These are phyloP conservation scores for Galagoides demidoff DNA, from an alignment of 2,797 vertebrate genomes.

Conservation along the genomic window DNA sequence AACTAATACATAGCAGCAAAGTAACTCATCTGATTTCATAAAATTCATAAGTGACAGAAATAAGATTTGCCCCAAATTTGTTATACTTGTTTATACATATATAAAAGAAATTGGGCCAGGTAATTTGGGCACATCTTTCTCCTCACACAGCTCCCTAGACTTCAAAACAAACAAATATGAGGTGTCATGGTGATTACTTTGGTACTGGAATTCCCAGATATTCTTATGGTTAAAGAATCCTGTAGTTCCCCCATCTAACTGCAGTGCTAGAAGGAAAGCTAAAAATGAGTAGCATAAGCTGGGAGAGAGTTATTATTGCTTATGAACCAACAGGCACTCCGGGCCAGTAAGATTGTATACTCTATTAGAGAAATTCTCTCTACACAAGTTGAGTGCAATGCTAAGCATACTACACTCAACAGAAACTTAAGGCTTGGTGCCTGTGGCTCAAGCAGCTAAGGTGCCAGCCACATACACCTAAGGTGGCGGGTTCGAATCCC, in stretches of 20 bases:
- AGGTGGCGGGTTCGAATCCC: no score
- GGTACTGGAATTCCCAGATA: constrained; percentile 1
- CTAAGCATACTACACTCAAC: background rate
- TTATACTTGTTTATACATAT: background rate
- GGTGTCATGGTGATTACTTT: background rate
- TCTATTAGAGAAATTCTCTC: background rate
- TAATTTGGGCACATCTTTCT: background rate
- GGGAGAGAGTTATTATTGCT: background rate
- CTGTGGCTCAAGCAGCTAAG: no score
- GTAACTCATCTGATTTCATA: background rate
- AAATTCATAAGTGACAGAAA: background rate
- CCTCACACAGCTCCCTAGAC: background rate
- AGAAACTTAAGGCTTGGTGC: background rate
- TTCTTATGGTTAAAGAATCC: background rate
- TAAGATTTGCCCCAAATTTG: background rate
- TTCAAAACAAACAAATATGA: background rate
- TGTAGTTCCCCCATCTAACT: background rate
- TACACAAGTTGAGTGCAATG: background rate
- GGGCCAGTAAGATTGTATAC: background rate
- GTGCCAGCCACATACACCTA: no score
- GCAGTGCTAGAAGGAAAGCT: background rate
- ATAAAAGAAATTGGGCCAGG: background rate
- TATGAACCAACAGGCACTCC: background rate
- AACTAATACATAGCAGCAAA: constrained; percentile 13
- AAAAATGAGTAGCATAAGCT: background rate